Percentiles rank a stretch among this genome's conserved stretches.
These are phyloP conservation scores for Drosophila kohkoa DNA, from an alignment of 1,140 invertebrate genomes.

Conservation along the genomic window DNA sequence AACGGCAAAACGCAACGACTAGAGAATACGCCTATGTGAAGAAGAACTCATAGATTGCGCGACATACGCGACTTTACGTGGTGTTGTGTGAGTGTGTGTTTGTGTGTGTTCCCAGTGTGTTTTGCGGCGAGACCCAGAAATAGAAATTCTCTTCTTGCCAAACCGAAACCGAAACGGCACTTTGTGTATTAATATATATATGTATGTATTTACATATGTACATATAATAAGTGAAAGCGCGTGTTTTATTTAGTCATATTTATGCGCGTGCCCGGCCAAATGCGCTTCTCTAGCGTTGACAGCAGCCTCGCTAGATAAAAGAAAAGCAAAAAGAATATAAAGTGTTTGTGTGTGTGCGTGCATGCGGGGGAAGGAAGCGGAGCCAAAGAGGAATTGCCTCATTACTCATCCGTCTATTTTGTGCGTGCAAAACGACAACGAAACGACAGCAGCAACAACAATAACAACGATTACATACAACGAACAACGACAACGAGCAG, in stretches of 20 bases:
- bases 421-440: slow-evolving; percentile 45
- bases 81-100: not conserved
- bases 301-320: slow-evolving; percentile 38
- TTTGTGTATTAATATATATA: slow-evolving; percentile 27
- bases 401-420: slow-evolving; percentile 58
- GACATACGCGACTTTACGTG: not conserved
- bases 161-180: slow-evolving; percentile 37
- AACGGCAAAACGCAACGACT: slow-evolving; percentile 3
- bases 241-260: slow-evolving; percentile 49
- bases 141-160: slow-evolving; percentile 55
- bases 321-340: slow-evolving; percentile 18
- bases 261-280: slow-evolving; percentile 48
- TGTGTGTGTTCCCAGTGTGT: slow-evolving; percentile 13
- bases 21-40: not conserved
- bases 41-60: not conserved
- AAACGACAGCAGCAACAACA: slow-evolving; percentile 12
- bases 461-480: slow-evolving; percentile 31
- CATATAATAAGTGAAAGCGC: slow-evolving; percentile 45
- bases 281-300: slow-evolving; percentile 16
- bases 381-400: slow-evolving; percentile 2
- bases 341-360: not conserved
- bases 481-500: slow-evolving; percentile 34
- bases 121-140: slow-evolving; percentile 39
- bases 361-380: not conserved
- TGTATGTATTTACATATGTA: slow-evolving; percentile 31